Base-by-base conservation (phyloP, 2,113 vertebrate species). In the Tamias sibiricus region DNA sequence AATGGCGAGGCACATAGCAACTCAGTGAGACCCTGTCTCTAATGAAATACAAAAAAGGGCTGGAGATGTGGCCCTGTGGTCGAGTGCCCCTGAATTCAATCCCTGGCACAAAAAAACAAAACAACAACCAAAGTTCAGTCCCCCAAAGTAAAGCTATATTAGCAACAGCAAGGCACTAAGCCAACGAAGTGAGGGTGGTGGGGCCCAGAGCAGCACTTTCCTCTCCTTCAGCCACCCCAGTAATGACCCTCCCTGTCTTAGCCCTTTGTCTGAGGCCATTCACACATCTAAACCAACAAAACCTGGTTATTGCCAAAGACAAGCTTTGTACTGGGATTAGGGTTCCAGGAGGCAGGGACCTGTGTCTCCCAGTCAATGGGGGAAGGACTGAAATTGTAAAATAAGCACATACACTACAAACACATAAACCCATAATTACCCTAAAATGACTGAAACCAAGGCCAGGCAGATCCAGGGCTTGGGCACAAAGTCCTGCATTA, bases 111-210 rank as follows among this genome's bases (percentile, higher is more conserved):
- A 47, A 47, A 47, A 47, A 47, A n/a, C n/a, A n/a, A n/a, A n/a
- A n/a, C n/a, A n/a, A n/a, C n/a, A n/a, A n/a, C 47, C 47, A 47
- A 47, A 47, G 47, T 47, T 47, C 47, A 47, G 47, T 47, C 47
- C 47, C 47, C 47, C 7, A 47, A 47, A 47, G 47, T 47, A 47
- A 47, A 4, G 8, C 47, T 47, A 9, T 10, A 47, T 47, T 10
- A 47, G 47, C 47, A 47, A 47, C 47, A 47, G 47, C 47, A 47
- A 47, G 47, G 47, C 47, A 47, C 47, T n/a, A n/a, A n/a, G n/a
- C n/a, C n/a, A n/a, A n/a, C n/a, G n/a, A n/a, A n/a, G n/a, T 1
- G 2, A 26, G 32, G 32, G 20, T 57, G 0, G 17, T 57, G 0
- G 9, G 11, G 24, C 9, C 9, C 17, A 79, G 35, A 52, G 44